Conservation (phyloP, 2,113 vertebrate species). For the Pica pica region DNA sequence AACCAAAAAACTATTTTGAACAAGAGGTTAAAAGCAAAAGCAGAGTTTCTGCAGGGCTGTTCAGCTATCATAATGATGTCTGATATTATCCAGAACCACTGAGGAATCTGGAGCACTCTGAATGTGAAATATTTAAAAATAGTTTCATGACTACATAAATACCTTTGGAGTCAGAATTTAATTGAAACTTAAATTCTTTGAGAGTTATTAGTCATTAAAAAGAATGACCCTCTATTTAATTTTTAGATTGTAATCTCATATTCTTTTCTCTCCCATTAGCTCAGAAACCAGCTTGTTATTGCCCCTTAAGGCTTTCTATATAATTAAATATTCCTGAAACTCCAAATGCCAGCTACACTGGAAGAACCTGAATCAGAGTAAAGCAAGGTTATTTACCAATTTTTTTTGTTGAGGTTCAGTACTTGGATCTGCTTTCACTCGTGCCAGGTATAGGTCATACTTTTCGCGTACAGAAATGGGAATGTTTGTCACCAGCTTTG, state of each 20-base stretch:
- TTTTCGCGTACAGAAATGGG: background rate
- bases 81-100: constrained; percentile 14
- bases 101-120: constrained; percentile 44
- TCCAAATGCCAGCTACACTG: background rate
- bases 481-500: background rate
- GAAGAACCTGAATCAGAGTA: background rate
- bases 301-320: constrained; percentile 54
- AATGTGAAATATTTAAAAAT: constrained; percentile 58
- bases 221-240: constrained; percentile 62
- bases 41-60: background rate
- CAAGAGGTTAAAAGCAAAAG: background rate
- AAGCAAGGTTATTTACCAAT: constrained; percentile 12
- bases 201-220: constrained; percentile 60
- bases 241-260: constrained; percentile 60
- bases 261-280: constrained; percentile 53
- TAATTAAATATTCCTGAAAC: constrained; percentile 58
- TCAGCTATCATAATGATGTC: background rate
- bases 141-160: constrained; percentile 59
- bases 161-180: constrained; percentile 63
- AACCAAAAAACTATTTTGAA: rapidly evolving
- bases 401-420: background rate
- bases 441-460: background rate
- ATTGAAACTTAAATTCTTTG: constrained; percentile 66
- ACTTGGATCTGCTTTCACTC: background rate
- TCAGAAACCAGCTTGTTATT: constrained; percentile 40